Base-by-base conservation (phyloP, 2,797 vertebrate genomes). In the Melanotaenia boesemani region DNA sequence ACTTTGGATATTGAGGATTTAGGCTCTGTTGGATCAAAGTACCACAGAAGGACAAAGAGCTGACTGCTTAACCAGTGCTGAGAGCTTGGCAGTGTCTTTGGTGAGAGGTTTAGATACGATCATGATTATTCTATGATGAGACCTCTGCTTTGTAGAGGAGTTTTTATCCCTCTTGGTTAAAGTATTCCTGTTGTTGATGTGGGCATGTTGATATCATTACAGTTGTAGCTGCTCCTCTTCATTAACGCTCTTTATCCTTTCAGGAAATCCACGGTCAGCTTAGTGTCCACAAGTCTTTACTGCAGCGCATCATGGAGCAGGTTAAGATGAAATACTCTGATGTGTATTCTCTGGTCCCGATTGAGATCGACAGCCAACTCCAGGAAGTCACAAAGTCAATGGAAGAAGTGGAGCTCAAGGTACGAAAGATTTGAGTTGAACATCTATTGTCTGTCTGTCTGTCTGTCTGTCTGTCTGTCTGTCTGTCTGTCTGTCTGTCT, bases 251-350 rank as follows among this genome's bases (percentile, higher is more conserved):
- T 32, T 18, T 72, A 26, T 73, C 65, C 0, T 72, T 84, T 71
- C 79, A 99, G 97, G 96, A 95, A 63, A 79, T 97, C 66, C 95
- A 94, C 78, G 86, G 56, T n/a, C 84, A 94, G 79, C 88, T 97
- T 86, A 85, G 72, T 65, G 92, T 89, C 89, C 96, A 96, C 85
- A 97, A 95, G 79, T 91, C 95, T 65, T 83, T 93, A 80, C 90
- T 97, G 50, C 91, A 95, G 76, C 81, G 84, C 65, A 91, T 96
- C 76, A 95, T 94, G 93, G 95, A 97, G 72, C 91, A 89, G 39
- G 89, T 98, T 65, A 93, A 80, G 66, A 95, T 93, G 81, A 96
- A 95, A 81, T 97, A 97, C 85, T 92, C 94, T 0, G 96, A 97
- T 67, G 91, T 92, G 90, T 88, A 95, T 75, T 82, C 85, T 1